These are phyloP conservation scores for Anomalospiza imberbis DNA, from an alignment of 2,797 vertebrate species.

Conservation along the genomic window DNA sequence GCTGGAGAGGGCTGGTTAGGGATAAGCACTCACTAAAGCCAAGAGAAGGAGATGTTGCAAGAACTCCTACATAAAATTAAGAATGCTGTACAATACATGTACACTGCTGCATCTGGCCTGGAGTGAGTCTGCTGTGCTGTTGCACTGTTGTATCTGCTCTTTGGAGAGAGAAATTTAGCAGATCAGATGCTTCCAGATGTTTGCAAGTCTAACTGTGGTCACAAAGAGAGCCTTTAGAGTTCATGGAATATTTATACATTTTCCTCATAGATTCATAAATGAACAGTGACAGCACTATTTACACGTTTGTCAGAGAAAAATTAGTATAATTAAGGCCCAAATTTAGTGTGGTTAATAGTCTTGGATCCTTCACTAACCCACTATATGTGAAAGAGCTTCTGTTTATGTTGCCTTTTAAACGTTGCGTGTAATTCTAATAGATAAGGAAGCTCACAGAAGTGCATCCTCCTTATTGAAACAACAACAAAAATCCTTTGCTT, in stretches of 20 bases:
- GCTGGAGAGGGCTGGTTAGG: not conserved
- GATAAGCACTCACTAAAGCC: not conserved
- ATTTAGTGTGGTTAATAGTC: not conserved
- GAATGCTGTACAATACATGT: not conserved
- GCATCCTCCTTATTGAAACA: not conserved
- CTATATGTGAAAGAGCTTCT: not conserved
- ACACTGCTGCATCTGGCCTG: not conserved
- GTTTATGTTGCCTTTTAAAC: not conserved
- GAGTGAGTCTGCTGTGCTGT: not conserved
- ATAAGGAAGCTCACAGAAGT: not conserved
- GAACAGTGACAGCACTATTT: slow-evolving; percentile 13
- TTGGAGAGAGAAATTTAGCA: not conserved
- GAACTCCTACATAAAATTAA: not conserved
- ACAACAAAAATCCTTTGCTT: not conserved
- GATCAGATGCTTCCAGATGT: not conserved
- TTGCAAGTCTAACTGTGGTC: not conserved
- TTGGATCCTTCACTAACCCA: not conserved
- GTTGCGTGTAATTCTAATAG: not conserved
- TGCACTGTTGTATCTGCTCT: not conserved
- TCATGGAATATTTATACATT: slow-evolving; percentile 11
- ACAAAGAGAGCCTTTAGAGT: not conserved
- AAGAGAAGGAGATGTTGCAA: not conserved
- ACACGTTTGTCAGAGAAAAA: not conserved
- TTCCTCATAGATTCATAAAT: not conserved
- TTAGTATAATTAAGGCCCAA: not conserved